Evolutionary conservation across 2,113 vertebrate species (phyloP), one percentile per base, ranked within the genome.

Genomic region (Perognathus longimembris): DNA sequence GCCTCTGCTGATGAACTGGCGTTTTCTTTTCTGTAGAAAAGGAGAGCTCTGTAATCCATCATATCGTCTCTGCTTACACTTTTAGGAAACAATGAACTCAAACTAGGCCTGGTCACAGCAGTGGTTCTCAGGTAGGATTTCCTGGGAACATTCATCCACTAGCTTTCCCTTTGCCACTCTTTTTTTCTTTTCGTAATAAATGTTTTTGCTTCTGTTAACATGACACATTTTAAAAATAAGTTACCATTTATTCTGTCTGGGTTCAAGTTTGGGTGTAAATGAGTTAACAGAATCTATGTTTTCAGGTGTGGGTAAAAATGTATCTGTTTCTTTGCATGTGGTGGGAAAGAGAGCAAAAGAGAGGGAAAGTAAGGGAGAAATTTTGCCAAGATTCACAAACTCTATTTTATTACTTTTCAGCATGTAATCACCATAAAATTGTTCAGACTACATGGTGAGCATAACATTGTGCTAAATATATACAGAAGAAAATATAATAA

Each of bases 1-100:
- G 89, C 85, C 84, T 93, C 42, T 76, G 50, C 86, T 93, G 91
- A 94, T 93, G 91, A 95, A 95, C 71, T 90, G 66, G 86, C 77
- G 22, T 92, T 12, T 96, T 94, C 90, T 76, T 84, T 89, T 91
- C 76, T 45, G 2, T 66, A 89, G 89, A 90, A 95, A 89, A 86
- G 57, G 95, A 90, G 90, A 86, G 79, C 71, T 81, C 45, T 89
- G 57, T 32, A 89, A 92, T 94, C 91, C 54, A 84, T 94, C 92
- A 95, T 80, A 63, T 63, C 83, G 78, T 83, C 85, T 90, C 54
- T 73, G 79, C 75, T 88, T 59, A 69, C 80, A 36, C 40, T 54
- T 18, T 84, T 83, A 81, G 71, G 82, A 95, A 94, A 74, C 14
- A 28, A 77, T 67, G 42, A 32, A 20, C 82, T 45, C 67, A 57